Evolutionary conservation across 2,113 vertebrate species (phyloP), one percentile per base, ranked within the genome.

Genomic region (Anguilla japonica): DNA sequence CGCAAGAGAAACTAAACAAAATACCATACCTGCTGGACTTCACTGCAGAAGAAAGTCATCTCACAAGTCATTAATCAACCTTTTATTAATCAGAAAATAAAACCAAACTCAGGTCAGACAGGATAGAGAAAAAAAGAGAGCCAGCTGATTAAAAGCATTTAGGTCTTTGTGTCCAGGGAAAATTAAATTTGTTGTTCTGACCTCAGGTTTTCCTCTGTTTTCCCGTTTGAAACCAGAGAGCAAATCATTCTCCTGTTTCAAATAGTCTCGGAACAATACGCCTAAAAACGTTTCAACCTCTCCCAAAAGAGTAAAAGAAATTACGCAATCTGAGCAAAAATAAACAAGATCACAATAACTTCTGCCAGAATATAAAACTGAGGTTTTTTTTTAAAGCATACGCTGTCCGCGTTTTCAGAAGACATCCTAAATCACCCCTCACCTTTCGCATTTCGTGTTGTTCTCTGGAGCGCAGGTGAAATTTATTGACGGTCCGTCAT

Each of bases 161-260:
- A 56, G 85, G 87, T 88, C 82, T n/a, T 29, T 91, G 88, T 91
- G 79, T 84, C 86, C 84, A 81, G 85, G 88, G 78, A 89, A 88
- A 87, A 92, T 92, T 88, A 1, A 82, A 85, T 90, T 88, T 88
- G 50, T 90, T 29, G 4, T 84, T 41, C 84, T 86, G 87, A 81
- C 90, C 63, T 91, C 26, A 85, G 43, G 4, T 57, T 86, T 89
- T 87, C 87, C 79, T 86, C 79, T 29, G 83, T 88, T 84, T 53
- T 78, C 5, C n/a, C 20, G 71, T 84, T 86, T 88, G 84, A 90
- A 91, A 91, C 81, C 50, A 87, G 87, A 88, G 87, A 89, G 41
- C 85, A 84, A 63, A 88, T 18, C 67, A 81, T 83, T 89, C 91
- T 94, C 90, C 90, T 92, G 91, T 91, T 93, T 94, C 40, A 90